phyloP scores from a whole-genome alignment of 2,113 vertebrate species.

The Neomonachus schauinslandi region DNA sequence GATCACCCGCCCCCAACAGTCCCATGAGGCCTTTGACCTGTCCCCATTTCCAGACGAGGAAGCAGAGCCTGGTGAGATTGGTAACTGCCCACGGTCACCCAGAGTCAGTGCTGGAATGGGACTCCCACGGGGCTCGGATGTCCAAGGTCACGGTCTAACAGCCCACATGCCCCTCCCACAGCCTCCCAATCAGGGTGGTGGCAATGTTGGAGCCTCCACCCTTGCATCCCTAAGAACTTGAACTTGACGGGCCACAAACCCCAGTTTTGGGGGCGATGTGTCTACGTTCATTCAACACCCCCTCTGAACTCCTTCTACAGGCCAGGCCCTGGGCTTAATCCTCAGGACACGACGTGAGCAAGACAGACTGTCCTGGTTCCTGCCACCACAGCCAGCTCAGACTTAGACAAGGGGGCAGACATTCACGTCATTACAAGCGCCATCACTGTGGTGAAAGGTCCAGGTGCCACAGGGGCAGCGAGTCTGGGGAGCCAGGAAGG shows the following conservation, averaged over 20 bases:
- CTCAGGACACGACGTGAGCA: fast-evolving
- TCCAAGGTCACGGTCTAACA: neutral
- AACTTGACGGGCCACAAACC: neutral
- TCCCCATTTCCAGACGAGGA: neutral
- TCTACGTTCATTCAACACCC: neutral
- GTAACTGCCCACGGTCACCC: neutral
- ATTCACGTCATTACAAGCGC: neutral
- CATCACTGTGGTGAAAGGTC: neutral
- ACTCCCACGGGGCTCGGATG: neutral
- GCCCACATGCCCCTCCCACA: neutral
- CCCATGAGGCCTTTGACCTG: fast-evolving
- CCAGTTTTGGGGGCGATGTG: neutral
- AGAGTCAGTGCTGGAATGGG: neutral
- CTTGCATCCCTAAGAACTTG: neutral
- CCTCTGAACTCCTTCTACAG: neutral
- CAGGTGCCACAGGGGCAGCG: too few relatives aligned
- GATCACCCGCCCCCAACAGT: neutral
- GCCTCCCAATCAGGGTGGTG: neutral
- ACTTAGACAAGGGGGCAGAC: neutral
- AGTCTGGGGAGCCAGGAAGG: neutral
- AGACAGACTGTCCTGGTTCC: neutral
- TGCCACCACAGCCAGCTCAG: fast-evolving
- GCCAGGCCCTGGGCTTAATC: neutral
- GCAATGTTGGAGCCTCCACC: neutral
- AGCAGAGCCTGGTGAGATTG: neutral